These are phyloP conservation scores for Drosophila siamana DNA, from an alignment of 2,888 invertebrate genomes.

Conservation along the genomic window DNA sequence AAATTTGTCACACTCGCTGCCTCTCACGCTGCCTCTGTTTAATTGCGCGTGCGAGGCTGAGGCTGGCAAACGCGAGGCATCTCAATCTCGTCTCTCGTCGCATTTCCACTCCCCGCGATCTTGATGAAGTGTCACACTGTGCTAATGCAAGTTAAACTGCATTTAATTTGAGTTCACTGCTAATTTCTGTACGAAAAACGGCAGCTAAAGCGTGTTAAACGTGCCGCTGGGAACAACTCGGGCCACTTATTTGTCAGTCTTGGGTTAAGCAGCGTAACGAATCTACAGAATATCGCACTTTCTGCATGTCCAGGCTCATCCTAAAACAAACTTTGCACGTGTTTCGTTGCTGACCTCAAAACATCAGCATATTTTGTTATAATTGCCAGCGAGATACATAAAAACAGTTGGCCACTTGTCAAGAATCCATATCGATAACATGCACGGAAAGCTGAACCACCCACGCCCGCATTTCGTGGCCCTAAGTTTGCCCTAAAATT, in stretches of 20 bases:
- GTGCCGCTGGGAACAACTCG: slow-evolving; percentile 49
- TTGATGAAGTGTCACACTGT: slow-evolving; percentile 78
- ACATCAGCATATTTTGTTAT: slow-evolving; percentile 64
- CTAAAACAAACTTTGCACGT: slow-evolving; percentile 46
- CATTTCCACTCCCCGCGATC: too few relatives aligned
- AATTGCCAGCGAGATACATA: slow-evolving; percentile 63
- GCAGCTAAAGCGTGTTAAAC: slow-evolving; percentile 48
- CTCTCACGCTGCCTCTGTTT: slow-evolving; percentile 52
- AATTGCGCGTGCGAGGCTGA: slow-evolving; percentile 80
- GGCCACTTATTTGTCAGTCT: slow-evolving; percentile 13
- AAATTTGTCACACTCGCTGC: slow-evolving; percentile 71
- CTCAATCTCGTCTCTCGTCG: too few relatives aligned
- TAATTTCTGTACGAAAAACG: slow-evolving; percentile 70
- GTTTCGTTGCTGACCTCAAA: slow-evolving; percentile 48
- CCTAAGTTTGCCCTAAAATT: slow-evolving; percentile 62
- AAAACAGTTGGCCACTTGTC: slow-evolving; percentile 67
- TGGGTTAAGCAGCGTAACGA: slow-evolving; percentile 58
- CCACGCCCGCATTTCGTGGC: slow-evolving; percentile 52
- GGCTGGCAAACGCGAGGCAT: too few relatives aligned
- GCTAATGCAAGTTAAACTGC: slow-evolving; percentile 82
- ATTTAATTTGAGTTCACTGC: slow-evolving; percentile 68
- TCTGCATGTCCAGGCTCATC: too few relatives aligned
- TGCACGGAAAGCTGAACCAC: slow-evolving; percentile 17
- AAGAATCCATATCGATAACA: slow-evolving; percentile 43
- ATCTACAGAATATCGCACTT: too few relatives aligned